Evolutionary conservation across 2,888 invertebrate species (phyloP), one percentile per base, ranked within the genome.

Genomic region (Trachelus stipa): DNA sequence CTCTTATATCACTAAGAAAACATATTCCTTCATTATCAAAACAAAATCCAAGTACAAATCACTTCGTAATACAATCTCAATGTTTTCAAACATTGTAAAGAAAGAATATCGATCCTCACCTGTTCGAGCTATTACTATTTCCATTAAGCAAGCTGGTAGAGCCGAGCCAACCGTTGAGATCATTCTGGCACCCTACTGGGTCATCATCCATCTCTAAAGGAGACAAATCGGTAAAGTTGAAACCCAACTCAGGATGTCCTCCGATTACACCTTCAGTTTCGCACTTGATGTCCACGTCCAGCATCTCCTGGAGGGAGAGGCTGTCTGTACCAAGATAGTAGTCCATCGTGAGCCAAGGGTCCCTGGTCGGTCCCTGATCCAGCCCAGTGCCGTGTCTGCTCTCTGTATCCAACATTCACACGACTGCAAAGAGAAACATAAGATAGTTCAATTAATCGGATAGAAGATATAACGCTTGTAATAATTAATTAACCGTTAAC

Each of bases 211-310:
- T 93, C 86, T 95, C 95, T 33, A 93, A 87, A 1, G 93, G 92
- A 34, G 93, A 92, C 77, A 92, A 89, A 81, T 92, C 89, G 79
- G 93, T 92, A 88, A 95, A 93, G 87, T 95, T 95, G 87, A 94
- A 95, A 82, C 90, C 89, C 69, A 91, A 85, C 80, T 90, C 90
- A 1, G 88, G 85, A 77, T 94, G 94, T 81, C 95, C 95, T 80
- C 96, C 95, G 74, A 96, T 94, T 79, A 96, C 95, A 77, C 95
- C 95, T 81, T 96, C 97, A 85, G 97, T 96, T 92, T 97, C 97
- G 83, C 95, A 95, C 90, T 97, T 96, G 81, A 98, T 97, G 90
- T 97, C 98, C 91, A 96, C 95, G 89, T 97, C 97, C 83, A 98
- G 93, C 96, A 97, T 97, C 89, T 98, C 97, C 91, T 97, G 97